phyloP scores from a whole-genome alignment of 2,113 vertebrate species.

The Notothenia rossii region DNA sequence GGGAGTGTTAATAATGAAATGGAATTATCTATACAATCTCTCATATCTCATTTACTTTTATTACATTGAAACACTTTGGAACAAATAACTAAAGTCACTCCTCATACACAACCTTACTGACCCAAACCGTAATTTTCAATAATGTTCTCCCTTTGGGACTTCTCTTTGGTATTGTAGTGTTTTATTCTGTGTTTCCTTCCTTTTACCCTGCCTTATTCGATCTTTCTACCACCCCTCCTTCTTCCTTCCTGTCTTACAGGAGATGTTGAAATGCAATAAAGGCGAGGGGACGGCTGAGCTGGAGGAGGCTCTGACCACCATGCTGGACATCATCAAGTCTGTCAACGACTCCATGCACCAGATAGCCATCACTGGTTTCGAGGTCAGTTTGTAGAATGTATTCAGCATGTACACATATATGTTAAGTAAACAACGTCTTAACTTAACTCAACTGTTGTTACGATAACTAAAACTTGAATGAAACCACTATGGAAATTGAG shows the following conservation, averaged over 20 bases:
- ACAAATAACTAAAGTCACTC: too few species aligned
- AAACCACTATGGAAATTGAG: too few species aligned
- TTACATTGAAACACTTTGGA: too few species aligned
- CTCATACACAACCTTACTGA: not conserved
- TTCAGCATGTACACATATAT: not conserved
- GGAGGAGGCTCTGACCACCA: slow-evolving; percentile 90
- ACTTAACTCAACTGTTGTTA: too few species aligned
- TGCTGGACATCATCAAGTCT: slow-evolving; percentile 93
- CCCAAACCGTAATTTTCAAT: not conserved
- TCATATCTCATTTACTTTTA: too few species aligned
- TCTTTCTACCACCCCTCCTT: not conserved
- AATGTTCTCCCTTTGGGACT: not conserved
- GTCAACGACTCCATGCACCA: slow-evolving; percentile 96
- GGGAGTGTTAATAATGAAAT: too few species aligned
- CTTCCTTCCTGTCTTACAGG: slow-evolving; percentile 74
- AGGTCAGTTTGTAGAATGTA: slow-evolving; percentile 75
- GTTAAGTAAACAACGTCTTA: too few species aligned
- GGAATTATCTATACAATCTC: too few species aligned
- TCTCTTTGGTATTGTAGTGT: too few species aligned
- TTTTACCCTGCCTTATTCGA: not conserved
- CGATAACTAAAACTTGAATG: not conserved
- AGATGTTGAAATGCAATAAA: slow-evolving; percentile 94
- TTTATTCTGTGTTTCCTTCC: not conserved
- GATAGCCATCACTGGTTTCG: slow-evolving; percentile 94
- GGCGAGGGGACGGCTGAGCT: slow-evolving; percentile 88